Conservation (phyloP, 2,888 invertebrate genomes). For the Ophioninae sp. region DNA sequence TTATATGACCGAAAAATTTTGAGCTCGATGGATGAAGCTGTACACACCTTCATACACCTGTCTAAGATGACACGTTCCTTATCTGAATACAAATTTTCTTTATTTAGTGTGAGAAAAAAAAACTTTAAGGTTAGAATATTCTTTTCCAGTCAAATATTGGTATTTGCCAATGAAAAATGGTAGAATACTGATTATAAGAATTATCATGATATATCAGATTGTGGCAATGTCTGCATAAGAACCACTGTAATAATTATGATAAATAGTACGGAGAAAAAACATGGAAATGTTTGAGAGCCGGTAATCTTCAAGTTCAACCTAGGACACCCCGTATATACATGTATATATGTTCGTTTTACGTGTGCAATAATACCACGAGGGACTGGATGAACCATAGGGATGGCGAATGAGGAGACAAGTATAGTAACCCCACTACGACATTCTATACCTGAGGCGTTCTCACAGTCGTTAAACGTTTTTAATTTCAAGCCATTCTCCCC, state of each 20-base stretch:
- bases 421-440: slow-evolving; percentile 58
- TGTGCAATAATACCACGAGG: slow-evolving; percentile 43
- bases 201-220: neutral
- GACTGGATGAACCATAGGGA: slow-evolving; percentile 26
- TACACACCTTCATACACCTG: no score
- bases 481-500: slow-evolving; percentile 65
- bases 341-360: slow-evolving; percentile 19
- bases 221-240: neutral
- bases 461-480: slow-evolving; percentile 72
- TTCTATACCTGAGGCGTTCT: slow-evolving; percentile 67
- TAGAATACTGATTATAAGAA: neutral
- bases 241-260: neutral
- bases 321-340: slow-evolving; percentile 17
- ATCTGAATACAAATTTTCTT: no score
- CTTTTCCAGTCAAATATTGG: no score
- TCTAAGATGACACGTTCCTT: no score
- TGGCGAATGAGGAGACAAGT: slow-evolving; percentile 48
- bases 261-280: neutral
- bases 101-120: no score
- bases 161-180: neutral
- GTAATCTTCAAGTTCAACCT: neutral
- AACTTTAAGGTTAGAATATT: no score
- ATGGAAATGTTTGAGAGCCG: neutral
- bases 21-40: no score
- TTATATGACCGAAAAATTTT: no score